phyloP scores from a whole-genome alignment of 2,888 invertebrate species.

The Chloroclysta siterata region DNA sequence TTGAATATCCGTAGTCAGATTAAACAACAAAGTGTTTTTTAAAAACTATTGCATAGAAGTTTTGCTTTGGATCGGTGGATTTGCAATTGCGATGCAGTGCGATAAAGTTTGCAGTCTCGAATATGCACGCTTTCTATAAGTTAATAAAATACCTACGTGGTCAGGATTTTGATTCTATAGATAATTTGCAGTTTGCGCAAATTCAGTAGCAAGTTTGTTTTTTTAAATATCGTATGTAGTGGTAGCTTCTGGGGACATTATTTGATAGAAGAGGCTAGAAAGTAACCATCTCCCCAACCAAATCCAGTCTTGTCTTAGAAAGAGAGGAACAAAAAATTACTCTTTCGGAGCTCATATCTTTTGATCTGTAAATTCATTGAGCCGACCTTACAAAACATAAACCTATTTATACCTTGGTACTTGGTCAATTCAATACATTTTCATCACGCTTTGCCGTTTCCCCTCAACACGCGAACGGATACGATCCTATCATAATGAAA shows the following conservation, averaged over 20 bases:
- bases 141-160: neutral
- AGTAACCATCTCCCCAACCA: no score
- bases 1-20: no score
- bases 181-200: neutral
- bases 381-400: neutral
- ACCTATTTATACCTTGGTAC: neutral
- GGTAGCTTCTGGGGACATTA: no score
- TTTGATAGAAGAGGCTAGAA: no score
- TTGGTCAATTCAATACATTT: slow-evolving; percentile 7
- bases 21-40: neutral
- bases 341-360: no score
- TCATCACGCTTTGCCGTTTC: slow-evolving; percentile 13
- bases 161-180: neutral
- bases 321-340: no score
- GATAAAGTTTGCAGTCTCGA: slow-evolving; percentile 7
- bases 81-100: slow-evolving; percentile 5
- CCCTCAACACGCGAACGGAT: slow-evolving; percentile 21
- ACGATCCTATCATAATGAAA: slow-evolving; percentile 35
- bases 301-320: no score
- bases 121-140: neutral
- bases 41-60: slow-evolving; percentile 1
- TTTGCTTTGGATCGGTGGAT: neutral
- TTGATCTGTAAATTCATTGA: neutral
- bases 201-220: neutral
- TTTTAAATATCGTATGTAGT: no score